These are phyloP conservation scores for Gryllus bimaculatus DNA, from an alignment of 1,140 invertebrate genomes.

Conservation along the genomic window DNA sequence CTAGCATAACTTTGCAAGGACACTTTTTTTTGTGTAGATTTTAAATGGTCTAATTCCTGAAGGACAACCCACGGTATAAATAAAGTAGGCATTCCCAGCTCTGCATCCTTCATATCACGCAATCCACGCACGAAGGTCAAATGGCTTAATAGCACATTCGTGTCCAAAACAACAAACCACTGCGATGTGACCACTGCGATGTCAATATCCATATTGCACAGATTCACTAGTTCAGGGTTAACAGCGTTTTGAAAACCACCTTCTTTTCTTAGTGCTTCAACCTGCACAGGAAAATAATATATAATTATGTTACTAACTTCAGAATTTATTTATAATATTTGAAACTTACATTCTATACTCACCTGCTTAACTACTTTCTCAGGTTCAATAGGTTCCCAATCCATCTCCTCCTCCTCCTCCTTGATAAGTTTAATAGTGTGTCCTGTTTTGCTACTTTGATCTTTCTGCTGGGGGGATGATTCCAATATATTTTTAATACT, in stretches of 20 bases:
- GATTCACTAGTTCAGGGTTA: not conserved
- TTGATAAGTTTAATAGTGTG: no score
- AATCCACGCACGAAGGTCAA: not conserved
- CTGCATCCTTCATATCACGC: not conserved
- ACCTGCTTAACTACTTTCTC: not conserved
- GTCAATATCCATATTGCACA: not conserved
- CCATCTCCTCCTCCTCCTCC: not conserved
- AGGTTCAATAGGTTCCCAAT: not conserved
- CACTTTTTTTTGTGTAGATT: not conserved
- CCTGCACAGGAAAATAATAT: not conserved
- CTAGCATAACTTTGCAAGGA: not conserved
- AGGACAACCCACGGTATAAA: not conserved
- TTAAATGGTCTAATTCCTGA: not conserved
- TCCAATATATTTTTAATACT: no score
- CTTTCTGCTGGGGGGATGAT: no score
- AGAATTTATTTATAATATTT: not conserved
- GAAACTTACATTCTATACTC: not conserved
- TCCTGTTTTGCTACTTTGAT: no score
- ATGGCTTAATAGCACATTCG: not conserved
- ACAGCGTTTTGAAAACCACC: not conserved
- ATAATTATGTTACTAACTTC: not conserved
- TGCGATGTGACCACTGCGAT: not conserved
- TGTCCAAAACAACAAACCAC: not conserved
- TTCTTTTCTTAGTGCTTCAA: not conserved
- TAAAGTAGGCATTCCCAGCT: not conserved